Conservation (phyloP, 2,888 invertebrate species). For the Amphipoea oculea region DNA sequence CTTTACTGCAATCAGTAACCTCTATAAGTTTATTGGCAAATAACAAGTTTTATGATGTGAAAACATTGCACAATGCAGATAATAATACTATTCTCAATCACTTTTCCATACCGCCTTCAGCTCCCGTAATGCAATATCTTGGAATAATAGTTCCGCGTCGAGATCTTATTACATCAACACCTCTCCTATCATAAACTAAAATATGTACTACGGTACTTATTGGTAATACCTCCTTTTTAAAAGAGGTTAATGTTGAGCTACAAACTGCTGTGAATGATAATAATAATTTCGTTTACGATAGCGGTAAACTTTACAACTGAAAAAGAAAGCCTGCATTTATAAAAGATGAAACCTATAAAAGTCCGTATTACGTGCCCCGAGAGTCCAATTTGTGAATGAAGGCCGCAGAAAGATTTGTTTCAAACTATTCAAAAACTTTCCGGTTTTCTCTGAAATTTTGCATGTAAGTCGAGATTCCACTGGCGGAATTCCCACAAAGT, state of each 20-base stretch:
- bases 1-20: neutral
- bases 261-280: conserved; percentile 9
- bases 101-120: conserved; percentile 8
- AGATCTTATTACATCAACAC: conserved; percentile 33
- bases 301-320: conserved; percentile 15
- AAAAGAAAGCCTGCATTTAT: conserved; percentile 21
- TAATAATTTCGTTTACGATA: conserved; percentile 19
- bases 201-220: conserved; percentile 12
- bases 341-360: conserved; percentile 34
- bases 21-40: conserved; percentile 21
- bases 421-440: conserved; percentile 58
- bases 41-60: conserved; percentile 23
- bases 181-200: conserved; percentile 10
- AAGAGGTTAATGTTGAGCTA: conserved; percentile 8
- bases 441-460: conserved; percentile 43
- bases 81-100: conserved; percentile 35
- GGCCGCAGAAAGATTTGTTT: conserved; percentile 57
- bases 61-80: conserved; percentile 26
- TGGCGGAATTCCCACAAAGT: conserved; percentile 38
- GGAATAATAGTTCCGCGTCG: conserved; percentile 33
- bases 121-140: conserved; percentile 38
- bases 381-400: conserved; percentile 51
- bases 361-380: conserved; percentile 36
- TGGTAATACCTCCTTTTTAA: conserved; percentile 1
- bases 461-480: conserved; percentile 45